Base-by-base conservation (phyloP, 2,113 vertebrate species). In the Notarius quadriscutis region DNA sequence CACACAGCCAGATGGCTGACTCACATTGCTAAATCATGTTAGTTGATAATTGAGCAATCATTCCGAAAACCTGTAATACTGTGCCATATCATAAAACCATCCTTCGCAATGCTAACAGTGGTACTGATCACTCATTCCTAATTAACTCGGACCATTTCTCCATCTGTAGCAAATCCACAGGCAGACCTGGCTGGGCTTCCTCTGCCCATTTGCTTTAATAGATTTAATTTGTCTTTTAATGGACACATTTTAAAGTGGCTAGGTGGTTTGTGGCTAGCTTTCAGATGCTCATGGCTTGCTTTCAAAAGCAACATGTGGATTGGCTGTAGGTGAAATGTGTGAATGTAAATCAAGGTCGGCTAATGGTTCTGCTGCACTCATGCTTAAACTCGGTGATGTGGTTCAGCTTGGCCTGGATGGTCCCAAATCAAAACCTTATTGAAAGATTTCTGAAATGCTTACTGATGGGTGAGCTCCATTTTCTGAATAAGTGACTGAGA, bases 101-200 rank as follows among this genome's bases (percentile, higher is more conserved):
- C 79, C 22, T 81, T 81, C 30, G 25, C 30, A 7, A 62, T 14
- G 79, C 57, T 62, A 81, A 81, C 79, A 60, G 30, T 81, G 79
- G 57, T 57, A 81, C 57, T 81, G 57, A 81, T 81, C 57, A 48
- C 79, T 81, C 57, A 41, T 60, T 81, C 30, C 79, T 62, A 48
- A 81, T 62, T 62, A 81, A 81, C 79, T 41, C 20, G 2, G 9
- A 22, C 7, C 79, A 81, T 81, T 81, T 81, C 57, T 62, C 57
- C 79, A 81, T 81, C 79, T 81, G 79, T 81, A 81, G 57, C 57
- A 41, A 62, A 81, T 81, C 30, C 79, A 62, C 79, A 81, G 79
- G 57, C 18, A 62, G 41, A 7, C 30, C 79, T 62, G 57, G 18
- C 30, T 14, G 57, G 30, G 62, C 17, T 41, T 7, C 30, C 18